Conservation (phyloP, 2,113 vertebrate genomes). For the Ammospiza caudacuta region DNA sequence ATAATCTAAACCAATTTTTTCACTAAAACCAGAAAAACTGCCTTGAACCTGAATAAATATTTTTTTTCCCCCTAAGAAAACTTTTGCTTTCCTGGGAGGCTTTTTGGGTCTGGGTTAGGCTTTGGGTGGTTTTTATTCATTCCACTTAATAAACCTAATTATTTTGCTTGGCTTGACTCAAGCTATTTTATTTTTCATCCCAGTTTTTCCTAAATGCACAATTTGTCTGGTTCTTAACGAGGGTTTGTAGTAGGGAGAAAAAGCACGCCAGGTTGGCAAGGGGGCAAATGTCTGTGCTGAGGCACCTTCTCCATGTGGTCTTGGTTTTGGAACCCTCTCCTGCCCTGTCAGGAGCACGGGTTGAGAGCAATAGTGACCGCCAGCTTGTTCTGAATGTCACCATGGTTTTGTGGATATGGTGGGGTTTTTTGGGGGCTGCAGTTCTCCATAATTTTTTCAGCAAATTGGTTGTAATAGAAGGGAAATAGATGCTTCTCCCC, state of each 20-base stretch:
- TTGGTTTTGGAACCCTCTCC: background rate
- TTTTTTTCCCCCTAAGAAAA: accelerated
- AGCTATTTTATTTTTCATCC: background rate
- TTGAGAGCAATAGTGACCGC: background rate
- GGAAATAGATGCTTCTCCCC: background rate
- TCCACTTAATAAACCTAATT: background rate
- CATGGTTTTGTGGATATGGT: background rate
- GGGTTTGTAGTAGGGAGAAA: background rate
- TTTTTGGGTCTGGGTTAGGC: background rate
- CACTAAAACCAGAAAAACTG: background rate
- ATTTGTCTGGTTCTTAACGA: background rate
- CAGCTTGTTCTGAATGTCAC: background rate
- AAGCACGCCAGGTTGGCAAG: background rate
- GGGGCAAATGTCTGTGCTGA: background rate
- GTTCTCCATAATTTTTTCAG: background rate
- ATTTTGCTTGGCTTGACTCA: background rate
- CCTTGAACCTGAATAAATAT: background rate
- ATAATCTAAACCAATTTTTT: background rate
- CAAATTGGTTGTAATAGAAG: background rate
- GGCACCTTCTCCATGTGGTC: background rate
- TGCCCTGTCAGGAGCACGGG: background rate
- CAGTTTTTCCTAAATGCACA: background rate
- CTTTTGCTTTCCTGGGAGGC: background rate
- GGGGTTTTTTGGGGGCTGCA: accelerated
- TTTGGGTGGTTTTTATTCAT: background rate